Percentiles rank a stretch among this genome's conserved stretches.
phyloP scores from a whole-genome alignment of 2,888 invertebrate species.

The Clepsis dumicolana region DNA sequence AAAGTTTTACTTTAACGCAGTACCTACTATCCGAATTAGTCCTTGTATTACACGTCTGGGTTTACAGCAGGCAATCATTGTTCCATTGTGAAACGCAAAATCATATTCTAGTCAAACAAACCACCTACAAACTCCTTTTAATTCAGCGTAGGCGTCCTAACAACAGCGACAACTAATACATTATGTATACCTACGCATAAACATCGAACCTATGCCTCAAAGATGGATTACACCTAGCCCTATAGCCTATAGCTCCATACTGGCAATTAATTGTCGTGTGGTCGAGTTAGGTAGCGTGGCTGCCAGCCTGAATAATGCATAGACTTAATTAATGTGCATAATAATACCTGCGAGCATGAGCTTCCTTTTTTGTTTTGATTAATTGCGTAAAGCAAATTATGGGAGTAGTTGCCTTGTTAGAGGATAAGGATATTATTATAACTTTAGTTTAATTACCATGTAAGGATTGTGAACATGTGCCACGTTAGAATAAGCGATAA shows the following conservation, averaged over 20 bases:
- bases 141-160: not conserved
- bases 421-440: slow-evolving; percentile 8
- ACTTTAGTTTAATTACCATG: slow-evolving; percentile 21
- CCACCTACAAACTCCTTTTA: not conserved
- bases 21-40: too few relatives aligned
- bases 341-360: slow-evolving; percentile 81
- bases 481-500: not conserved
- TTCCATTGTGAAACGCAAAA: not conserved
- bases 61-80: not conserved
- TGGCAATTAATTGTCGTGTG: slow-evolving; percentile 43
- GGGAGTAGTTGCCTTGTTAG: slow-evolving; percentile 38
- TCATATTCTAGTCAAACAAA: not conserved
- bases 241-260: slow-evolving; percentile 21
- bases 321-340: slow-evolving; percentile 82
- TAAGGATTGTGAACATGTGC: not conserved
- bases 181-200: slow-evolving; percentile 2
- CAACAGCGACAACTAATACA: not conserved
- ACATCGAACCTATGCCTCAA: slow-evolving; percentile 2
- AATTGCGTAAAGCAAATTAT: slow-evolving; percentile 78
- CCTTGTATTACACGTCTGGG: too few relatives aligned
- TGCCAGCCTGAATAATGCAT: slow-evolving; percentile 69
- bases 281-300: slow-evolving; percentile 61
- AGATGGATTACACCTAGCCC: slow-evolving; percentile 20
- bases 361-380: slow-evolving; percentile 85
- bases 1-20: too few relatives aligned